Conservation (phyloP, 2,113 vertebrate species). For the Neopipo cinnamomea region DNA sequence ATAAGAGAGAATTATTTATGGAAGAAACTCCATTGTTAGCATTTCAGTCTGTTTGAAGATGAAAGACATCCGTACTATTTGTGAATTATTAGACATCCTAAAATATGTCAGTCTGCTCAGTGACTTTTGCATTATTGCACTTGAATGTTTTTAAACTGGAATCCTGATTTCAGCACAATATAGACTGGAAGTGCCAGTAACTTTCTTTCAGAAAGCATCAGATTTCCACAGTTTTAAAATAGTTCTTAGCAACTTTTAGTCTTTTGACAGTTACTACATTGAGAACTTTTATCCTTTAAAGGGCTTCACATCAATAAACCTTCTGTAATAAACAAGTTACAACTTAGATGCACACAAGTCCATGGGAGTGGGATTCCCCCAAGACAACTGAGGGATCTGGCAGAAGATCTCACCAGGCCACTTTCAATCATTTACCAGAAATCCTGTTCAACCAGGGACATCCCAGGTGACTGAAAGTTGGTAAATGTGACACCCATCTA, state of each 20-base stretch:
- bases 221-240: neutral
- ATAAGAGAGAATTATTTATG: slow-evolving; percentile 54
- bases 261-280: neutral
- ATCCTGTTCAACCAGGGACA: neutral
- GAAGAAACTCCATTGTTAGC: neutral
- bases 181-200: neutral
- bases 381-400: neutral
- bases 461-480: neutral
- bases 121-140: neutral
- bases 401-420: too few species aligned
- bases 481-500: neutral
- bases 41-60: slow-evolving; percentile 15
- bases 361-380: neutral
- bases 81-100: neutral
- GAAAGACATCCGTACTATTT: neutral
- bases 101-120: neutral
- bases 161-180: neutral
- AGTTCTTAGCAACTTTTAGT: neutral
- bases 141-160: neutral
- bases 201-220: neutral
- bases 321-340: neutral
- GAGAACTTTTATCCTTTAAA: neutral
- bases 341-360: neutral
- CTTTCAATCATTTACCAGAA: neutral
- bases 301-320: neutral